phyloP scores from a whole-genome alignment of 2,797 vertebrate species.

The Cottoperca gobio region DNA sequence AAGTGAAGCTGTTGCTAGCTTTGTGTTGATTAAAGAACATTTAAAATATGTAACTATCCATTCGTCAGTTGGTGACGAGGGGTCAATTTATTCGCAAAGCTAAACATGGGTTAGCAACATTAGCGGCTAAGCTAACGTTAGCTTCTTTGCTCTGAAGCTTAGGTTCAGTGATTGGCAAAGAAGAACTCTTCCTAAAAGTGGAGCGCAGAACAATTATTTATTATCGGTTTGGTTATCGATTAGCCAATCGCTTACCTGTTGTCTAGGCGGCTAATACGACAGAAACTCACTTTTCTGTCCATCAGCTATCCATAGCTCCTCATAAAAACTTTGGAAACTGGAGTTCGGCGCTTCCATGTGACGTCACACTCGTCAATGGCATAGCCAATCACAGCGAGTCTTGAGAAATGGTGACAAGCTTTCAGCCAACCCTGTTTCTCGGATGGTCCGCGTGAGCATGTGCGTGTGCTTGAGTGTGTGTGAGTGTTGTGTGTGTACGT shows the following conservation, averaged over 20 bases:
- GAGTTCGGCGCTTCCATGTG: constrained; percentile 77
- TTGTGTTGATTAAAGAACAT: rapidly evolving
- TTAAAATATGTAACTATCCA: background rate
- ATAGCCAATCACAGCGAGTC: constrained; percentile 58
- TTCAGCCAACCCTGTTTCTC: constrained; percentile 52
- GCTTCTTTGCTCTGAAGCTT: constrained; percentile 6
- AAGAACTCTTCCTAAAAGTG: background rate
- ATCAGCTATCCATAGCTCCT: constrained; percentile 71
- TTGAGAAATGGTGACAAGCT: constrained; percentile 36
- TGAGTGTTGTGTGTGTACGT: background rate
- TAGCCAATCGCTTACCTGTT: constrained; percentile 54
- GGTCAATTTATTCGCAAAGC: background rate
- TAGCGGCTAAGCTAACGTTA: constrained; percentile 50
- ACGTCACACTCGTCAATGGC: constrained; percentile 53
- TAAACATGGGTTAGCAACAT: constrained; percentile 24
- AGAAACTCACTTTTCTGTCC: constrained; percentile 56
- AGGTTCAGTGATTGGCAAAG: background rate
- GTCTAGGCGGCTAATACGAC: constrained; percentile 20
- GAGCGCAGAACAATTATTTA: background rate
- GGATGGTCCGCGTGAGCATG: background rate
- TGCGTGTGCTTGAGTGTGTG: background rate
- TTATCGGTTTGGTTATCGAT: background rate
- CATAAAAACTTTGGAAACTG: constrained; percentile 71
- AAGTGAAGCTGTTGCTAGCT: rapidly evolving
- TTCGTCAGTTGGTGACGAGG: background rate